phyloP scores from a whole-genome alignment of 2,888 invertebrate genomes.

The Cecidostiba fungosa region DNA sequence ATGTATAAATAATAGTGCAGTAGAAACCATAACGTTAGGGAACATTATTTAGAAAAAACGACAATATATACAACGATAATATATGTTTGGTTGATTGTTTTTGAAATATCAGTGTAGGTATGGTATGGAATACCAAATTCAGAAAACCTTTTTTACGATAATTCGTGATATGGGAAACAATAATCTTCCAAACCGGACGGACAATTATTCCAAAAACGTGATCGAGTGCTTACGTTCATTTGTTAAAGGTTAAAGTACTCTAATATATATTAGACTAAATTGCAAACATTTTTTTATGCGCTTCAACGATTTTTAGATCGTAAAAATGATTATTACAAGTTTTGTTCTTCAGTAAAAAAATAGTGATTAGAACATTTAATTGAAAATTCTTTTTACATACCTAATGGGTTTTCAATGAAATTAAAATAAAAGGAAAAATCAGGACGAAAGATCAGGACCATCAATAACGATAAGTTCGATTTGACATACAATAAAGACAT shows the following conservation, averaged over 20 bases:
- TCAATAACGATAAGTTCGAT: slow-evolving; percentile 36
- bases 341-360: too few species aligned
- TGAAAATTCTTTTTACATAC: too few species aligned
- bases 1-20: background rate
- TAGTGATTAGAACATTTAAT: too few species aligned
- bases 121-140: background rate
- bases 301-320: background rate
- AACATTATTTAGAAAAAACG: background rate
- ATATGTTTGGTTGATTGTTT: background rate
- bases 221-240: background rate
- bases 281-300: too few species aligned
- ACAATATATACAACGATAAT: slow-evolving; percentile 31
- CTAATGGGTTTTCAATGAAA: background rate
- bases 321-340: background rate
- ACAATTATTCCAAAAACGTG: background rate
- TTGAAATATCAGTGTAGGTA: background rate
- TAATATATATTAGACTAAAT: too few species aligned
- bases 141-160: slow-evolving; percentile 21
- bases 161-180: slow-evolving; percentile 19
- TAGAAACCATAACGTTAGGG: background rate
- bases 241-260: too few species aligned
- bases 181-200: slow-evolving; percentile 10
- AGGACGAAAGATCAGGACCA: slow-evolving; percentile 23
- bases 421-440: background rate
- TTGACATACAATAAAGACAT: background rate